A percentile compares a stretch with the other conserved stretches of the same genome.
Conservation (phyloP, 1,140 invertebrate species). For the Scaptomyza montana region DNA sequence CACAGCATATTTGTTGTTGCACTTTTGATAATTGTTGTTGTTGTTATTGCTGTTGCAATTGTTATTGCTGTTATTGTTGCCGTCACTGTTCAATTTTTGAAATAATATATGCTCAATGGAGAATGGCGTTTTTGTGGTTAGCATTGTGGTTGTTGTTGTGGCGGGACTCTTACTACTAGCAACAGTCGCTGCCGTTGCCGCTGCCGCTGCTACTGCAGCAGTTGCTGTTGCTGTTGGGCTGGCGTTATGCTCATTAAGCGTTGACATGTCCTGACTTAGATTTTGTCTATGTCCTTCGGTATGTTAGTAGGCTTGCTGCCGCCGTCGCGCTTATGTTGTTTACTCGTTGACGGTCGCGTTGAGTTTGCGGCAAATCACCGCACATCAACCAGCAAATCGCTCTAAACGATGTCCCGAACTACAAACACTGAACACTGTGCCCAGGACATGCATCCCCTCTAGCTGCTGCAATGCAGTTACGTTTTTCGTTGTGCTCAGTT, state of each 20-base stretch:
- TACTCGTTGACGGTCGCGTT: constrained; percentile 83
- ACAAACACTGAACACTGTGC: constrained; percentile 3
- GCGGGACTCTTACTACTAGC: constrained; percentile 38
- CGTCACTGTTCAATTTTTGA: constrained; percentile 78
- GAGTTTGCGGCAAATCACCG: constrained; percentile 82
- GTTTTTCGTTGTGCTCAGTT: too few species aligned
- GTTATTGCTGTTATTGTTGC: constrained; percentile 56
- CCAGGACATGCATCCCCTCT: constrained; percentile 1
- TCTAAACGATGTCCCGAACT: constrained; percentile 62
- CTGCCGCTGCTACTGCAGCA: constrained; percentile 21
- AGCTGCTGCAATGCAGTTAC: constrained; percentile 30
- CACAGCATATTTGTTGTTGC: constrained; percentile 39
- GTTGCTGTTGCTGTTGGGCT: constrained; percentile 51
- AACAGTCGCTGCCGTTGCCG: constrained; percentile 27
- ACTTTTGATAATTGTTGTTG: constrained; percentile 51
- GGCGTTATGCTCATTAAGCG: constrained; percentile 64
- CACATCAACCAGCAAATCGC: constrained; percentile 83
- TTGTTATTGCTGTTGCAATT: constrained; percentile 34
- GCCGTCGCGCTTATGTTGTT: constrained; percentile 71
- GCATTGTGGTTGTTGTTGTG: constrained; percentile 65
- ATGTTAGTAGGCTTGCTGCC: constrained; percentile 17
- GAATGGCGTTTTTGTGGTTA: constrained; percentile 81
- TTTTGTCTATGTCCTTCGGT: constrained; percentile 37
- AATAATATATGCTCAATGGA: constrained; percentile 83
- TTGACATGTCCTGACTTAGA: constrained; percentile 50